These are phyloP conservation scores for Cepaea nemoralis DNA, from an alignment of 1,140 invertebrate genomes.

Conservation along the genomic window DNA sequence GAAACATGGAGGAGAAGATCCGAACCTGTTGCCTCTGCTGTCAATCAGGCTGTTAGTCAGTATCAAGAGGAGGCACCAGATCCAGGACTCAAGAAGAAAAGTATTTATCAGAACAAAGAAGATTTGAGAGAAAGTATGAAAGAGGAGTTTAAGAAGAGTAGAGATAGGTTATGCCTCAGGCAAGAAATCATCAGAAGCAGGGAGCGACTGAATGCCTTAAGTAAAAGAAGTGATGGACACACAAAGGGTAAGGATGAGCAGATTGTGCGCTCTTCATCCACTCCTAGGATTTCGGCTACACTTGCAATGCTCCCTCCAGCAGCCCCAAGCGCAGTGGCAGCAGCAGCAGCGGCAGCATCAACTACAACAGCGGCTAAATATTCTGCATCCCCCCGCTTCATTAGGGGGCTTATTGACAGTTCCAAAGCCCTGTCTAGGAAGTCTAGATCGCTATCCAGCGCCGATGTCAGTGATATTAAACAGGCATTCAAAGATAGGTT, in stretches of 20 bases:
- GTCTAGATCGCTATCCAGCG: conserved; percentile 29
- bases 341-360: background rate
- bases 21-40: conserved; percentile 24
- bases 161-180: background rate
- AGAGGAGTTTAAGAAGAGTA: background rate
- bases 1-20: conserved; percentile 16
- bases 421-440: conserved; percentile 27
- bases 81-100: conserved; percentile 5
- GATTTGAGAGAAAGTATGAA: background rate
- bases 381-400: background rate
- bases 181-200: conserved; percentile 14
- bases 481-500: conserved; percentile 22
- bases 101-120: conserved; percentile 31
- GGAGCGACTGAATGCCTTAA: background rate
- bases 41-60: background rate
- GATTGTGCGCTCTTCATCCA: background rate
- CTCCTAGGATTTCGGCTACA: background rate
- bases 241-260: background rate
- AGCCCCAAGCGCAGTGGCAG: too few relatives aligned
- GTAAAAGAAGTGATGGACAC: background rate
- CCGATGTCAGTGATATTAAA: conserved; percentile 13
- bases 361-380: background rate
- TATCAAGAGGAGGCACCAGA: background rate
- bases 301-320: background rate
- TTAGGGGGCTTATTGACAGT: background rate